A percentile compares a stretch with the other conserved stretches of the same genome.
These are phyloP conservation scores for Hesperia comma DNA, from an alignment of 2,888 invertebrate species.

Conservation along the genomic window DNA sequence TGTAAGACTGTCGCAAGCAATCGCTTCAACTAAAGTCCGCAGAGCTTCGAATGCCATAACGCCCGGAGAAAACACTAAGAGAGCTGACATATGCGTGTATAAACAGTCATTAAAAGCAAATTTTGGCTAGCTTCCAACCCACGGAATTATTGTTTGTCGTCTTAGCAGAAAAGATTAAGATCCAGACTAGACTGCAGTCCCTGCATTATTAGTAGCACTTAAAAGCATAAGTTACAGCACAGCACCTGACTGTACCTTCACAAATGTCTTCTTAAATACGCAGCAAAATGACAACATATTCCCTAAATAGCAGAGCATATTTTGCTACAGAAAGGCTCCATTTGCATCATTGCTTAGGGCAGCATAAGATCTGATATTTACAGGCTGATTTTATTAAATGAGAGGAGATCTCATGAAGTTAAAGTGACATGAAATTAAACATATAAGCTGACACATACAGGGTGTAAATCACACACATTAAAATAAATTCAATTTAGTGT, in stretches of 20 bases:
- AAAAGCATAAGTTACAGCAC: slow-evolving; percentile 1
- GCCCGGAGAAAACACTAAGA: slow-evolving; percentile 57
- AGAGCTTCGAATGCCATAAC: slow-evolving; percentile 5
- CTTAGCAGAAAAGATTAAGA: slow-evolving; percentile 65
- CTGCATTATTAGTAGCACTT: slow-evolving; percentile 17
- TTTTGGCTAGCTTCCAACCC: slow-evolving; percentile 73
- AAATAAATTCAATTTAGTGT: no score
- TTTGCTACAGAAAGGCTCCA: no score
- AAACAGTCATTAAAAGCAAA: slow-evolving; percentile 81
- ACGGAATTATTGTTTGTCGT: slow-evolving; percentile 75
- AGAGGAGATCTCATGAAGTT: no score
- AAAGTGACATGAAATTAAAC: no score
- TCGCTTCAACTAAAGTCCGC: slow-evolving; percentile 3
- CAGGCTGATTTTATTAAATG: no score
- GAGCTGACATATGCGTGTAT: slow-evolving; percentile 71
- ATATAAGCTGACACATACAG: no score
- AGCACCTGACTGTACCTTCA: not conserved
- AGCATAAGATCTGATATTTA: no score
- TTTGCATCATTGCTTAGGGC: no score
- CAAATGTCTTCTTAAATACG: no score
- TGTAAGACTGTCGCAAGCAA: not conserved
- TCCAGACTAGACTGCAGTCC: slow-evolving; percentile 22
- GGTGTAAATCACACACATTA: no score
- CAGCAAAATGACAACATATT: not conserved
- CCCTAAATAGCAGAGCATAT: not conserved